These are phyloP conservation scores for Nesospiza acunhae DNA, from an alignment of 2,113 vertebrate genomes.

Conservation along the genomic window DNA sequence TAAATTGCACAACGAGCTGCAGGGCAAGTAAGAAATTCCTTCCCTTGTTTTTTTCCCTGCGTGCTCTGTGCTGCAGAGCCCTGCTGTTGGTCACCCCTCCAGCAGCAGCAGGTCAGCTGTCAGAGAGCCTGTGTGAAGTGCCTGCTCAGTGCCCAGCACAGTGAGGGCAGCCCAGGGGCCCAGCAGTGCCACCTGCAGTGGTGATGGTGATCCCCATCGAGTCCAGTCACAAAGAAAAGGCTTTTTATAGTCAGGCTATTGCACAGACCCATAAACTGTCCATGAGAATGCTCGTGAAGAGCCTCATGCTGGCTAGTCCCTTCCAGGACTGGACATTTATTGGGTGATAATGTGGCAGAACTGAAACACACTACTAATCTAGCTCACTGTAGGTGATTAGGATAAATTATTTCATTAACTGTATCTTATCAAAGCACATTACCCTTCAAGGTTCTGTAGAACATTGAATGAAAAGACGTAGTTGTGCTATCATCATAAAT, in stretches of 20 bases:
- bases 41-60: background rate
- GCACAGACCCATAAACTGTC: background rate
- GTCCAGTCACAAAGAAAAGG: background rate
- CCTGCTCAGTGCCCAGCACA: background rate
- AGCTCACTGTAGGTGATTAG: background rate
- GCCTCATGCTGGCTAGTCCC: background rate
- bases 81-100: background rate
- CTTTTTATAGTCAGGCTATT: background rate
- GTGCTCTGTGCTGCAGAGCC: background rate
- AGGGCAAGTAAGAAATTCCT: background rate
- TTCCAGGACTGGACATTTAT: background rate
- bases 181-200: background rate
- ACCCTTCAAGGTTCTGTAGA: background rate
- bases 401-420: conserved; percentile 20
- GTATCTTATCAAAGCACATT: conserved; percentile 18
- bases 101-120: background rate
- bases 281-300: background rate
- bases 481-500: background rate
- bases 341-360: background rate
- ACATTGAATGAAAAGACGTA: background rate
- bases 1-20: background rate
- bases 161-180: background rate
- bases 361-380: background rate
- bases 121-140: background rate
- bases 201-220: background rate